These are phyloP conservation scores for Drosophila flavopinicola DNA, from an alignment of 2,888 invertebrate genomes.

Conservation along the genomic window DNA sequence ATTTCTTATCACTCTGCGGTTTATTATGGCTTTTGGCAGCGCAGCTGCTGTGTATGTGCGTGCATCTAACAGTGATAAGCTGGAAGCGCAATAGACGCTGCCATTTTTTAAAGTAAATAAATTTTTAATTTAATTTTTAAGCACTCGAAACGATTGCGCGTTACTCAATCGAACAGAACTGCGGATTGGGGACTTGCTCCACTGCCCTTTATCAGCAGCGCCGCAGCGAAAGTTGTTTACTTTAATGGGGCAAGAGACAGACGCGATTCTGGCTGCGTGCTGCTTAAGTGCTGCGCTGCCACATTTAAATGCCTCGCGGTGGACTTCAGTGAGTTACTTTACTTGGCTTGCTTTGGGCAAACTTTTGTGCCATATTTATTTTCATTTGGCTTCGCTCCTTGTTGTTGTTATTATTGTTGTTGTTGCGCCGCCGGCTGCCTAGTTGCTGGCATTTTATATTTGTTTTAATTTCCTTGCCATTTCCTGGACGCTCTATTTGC, in stretches of 20 bases:
- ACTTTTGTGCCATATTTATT: slow-evolving; percentile 69
- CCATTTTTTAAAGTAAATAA: slow-evolving; percentile 66
- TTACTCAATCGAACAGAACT: slow-evolving; percentile 71
- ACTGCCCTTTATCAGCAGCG: slow-evolving; percentile 65
- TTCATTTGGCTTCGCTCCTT: slow-evolving; percentile 55
- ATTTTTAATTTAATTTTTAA: slow-evolving; percentile 78
- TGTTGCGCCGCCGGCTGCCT: slow-evolving; percentile 29
- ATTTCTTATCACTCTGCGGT: slow-evolving; percentile 77
- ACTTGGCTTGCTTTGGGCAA: slow-evolving; percentile 36
- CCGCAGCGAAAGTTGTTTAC: slow-evolving; percentile 72
- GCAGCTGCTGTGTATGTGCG: slow-evolving; percentile 24
- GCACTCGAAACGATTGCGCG: slow-evolving; percentile 73
- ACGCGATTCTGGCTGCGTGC: slow-evolving; percentile 17
- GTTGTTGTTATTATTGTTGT: slow-evolving; percentile 6
- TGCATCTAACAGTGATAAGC: slow-evolving; percentile 56
- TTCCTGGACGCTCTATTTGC: slow-evolving; percentile 57
- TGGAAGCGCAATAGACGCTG: slow-evolving; percentile 30
- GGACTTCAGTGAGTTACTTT: slow-evolving; percentile 32
- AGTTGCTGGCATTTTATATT: slow-evolving; percentile 73
- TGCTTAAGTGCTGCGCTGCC: slow-evolving; percentile 47
- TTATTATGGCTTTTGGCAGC: slow-evolving; percentile 62
- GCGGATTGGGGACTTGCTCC: slow-evolving; percentile 15
- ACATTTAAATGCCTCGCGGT: slow-evolving; percentile 59
- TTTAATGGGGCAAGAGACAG: slow-evolving; percentile 59
- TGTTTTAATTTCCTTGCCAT: slow-evolving; percentile 79